Percentiles rank a stretch among this genome's conserved stretches.
phyloP scores from a whole-genome alignment of 2,888 invertebrate genomes.

The Asteroscopus sphinx region DNA sequence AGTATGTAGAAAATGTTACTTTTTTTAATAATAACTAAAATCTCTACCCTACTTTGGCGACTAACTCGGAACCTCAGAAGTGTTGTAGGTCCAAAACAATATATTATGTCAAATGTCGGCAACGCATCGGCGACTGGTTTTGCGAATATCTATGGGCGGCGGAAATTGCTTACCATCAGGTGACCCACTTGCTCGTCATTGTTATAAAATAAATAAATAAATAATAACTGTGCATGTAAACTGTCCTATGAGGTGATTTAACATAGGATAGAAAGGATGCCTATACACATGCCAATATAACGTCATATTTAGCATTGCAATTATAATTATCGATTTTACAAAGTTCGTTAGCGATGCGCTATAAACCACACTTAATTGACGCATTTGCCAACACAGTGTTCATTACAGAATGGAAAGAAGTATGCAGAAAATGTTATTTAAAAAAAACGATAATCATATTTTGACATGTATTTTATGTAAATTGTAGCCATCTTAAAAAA shows the following conservation, averaged over 20 bases:
- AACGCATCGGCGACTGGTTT: too few species aligned
- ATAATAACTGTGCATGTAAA: slow-evolving; percentile 45
- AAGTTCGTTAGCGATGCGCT: slow-evolving; percentile 37
- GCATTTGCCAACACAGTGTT: slow-evolving; percentile 58
- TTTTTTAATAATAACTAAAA: too few species aligned
- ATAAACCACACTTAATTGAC: slow-evolving; percentile 58
- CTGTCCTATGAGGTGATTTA: slow-evolving; percentile 33
- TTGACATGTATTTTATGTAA: too few species aligned
- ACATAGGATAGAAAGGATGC: slow-evolving; percentile 34
- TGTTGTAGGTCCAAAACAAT: slow-evolving; percentile 32
- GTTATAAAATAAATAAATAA: too few species aligned
- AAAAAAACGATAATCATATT: too few species aligned
- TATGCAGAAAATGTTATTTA: too few species aligned
- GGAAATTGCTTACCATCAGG: too few species aligned
- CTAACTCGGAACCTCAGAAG: slow-evolving; percentile 16
- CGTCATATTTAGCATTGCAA: slow-evolving; percentile 36
- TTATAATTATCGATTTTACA: slow-evolving; percentile 45
- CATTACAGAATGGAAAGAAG: slow-evolving; percentile 47
- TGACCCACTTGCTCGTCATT: too few species aligned
- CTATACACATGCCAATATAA: slow-evolving; percentile 29
- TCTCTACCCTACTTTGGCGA: slow-evolving; percentile 2
- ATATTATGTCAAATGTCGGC: too few species aligned
- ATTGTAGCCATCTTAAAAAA: too few species aligned
- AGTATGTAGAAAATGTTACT: too few species aligned
- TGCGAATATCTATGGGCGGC: too few species aligned